phyloP scores from a whole-genome alignment of 2,797 vertebrate species.

The Lates japonicus region DNA sequence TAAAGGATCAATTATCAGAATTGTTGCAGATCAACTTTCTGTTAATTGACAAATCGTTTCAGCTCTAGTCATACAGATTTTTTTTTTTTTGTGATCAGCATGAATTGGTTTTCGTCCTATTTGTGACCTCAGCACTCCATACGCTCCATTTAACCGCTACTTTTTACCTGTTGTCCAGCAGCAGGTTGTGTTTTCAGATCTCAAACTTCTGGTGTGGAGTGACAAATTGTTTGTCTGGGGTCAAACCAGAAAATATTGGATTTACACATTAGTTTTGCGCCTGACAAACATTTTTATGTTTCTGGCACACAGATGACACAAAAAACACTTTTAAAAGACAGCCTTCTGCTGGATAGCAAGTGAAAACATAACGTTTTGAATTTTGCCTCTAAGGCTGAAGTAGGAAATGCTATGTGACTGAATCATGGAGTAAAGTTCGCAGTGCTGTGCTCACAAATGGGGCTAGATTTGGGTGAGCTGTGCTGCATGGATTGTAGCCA shows the following conservation, averaged over 20 bases:
- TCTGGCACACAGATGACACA: not conserved
- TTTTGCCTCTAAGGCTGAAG: rapidly evolving
- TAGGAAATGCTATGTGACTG: slow-evolving; percentile 2
- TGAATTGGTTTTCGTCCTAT: not conserved
- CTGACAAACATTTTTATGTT: not conserved
- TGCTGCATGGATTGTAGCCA: slow-evolving; percentile 28
- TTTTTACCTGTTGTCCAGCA: not conserved
- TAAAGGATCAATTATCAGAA: not conserved
- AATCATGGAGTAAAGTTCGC: slow-evolving; percentile 6
- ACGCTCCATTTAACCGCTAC: not conserved
- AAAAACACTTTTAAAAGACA: not conserved
- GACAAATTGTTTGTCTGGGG: not conserved
- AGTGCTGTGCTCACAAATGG: slow-evolving; percentile 31
- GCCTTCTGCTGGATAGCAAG: not conserved
- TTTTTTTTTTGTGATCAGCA: not conserved
- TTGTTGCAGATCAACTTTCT: not conserved
- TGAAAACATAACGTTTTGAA: not conserved
- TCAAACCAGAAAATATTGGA: slow-evolving; percentile 4
- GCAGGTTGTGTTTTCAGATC: not conserved
- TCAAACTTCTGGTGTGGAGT: not conserved
- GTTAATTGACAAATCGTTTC: not conserved
- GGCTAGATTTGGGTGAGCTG: slow-evolving; percentile 38
- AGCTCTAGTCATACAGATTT: not conserved
- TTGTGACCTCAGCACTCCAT: not conserved
- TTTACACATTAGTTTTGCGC: slow-evolving; percentile 8